These are phyloP conservation scores for Manis javanica DNA, from an alignment of 2,797 vertebrate species.

Conservation along the genomic window DNA sequence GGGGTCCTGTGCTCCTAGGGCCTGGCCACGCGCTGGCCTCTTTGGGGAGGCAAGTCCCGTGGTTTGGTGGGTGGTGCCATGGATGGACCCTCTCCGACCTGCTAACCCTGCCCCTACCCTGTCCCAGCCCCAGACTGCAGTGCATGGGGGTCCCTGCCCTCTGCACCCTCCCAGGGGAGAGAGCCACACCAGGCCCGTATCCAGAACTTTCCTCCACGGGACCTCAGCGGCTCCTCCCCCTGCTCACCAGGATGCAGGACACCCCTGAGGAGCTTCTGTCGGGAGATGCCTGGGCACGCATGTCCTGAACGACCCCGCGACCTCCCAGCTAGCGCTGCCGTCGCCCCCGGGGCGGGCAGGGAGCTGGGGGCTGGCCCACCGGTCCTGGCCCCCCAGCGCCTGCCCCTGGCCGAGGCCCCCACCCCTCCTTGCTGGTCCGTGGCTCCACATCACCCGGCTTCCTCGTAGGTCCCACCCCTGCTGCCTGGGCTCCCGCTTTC, in stretches of 20 bases:
- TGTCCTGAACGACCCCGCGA: background rate
- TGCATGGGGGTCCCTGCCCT: fast-evolving
- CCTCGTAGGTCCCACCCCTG: too few species aligned
- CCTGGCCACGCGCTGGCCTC: fast-evolving
- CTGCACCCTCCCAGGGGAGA: background rate
- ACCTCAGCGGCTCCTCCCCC: too few species aligned
- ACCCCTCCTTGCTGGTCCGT: too few species aligned
- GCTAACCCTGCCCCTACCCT: background rate
- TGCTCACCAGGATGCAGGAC: background rate
- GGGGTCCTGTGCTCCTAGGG: fast-evolving
- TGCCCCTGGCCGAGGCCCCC: background rate
- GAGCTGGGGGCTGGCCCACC: background rate
- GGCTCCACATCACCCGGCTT: too few species aligned
- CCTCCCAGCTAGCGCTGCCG: background rate
- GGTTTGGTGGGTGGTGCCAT: fast-evolving
- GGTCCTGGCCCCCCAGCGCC: background rate
- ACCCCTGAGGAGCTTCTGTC: background rate
- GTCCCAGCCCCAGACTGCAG: background rate
- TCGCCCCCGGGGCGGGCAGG: fast-evolving
- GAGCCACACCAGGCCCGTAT: background rate
- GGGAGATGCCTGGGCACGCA: background rate
- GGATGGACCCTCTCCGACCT: background rate
- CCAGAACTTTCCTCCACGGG: background rate
- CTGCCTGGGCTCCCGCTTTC: too few species aligned
- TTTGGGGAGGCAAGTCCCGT: fast-evolving